Evolutionary conservation across 1,140 invertebrate species (phyloP).

Genomic region (Aphaenogaster ashmeadi): DNA sequence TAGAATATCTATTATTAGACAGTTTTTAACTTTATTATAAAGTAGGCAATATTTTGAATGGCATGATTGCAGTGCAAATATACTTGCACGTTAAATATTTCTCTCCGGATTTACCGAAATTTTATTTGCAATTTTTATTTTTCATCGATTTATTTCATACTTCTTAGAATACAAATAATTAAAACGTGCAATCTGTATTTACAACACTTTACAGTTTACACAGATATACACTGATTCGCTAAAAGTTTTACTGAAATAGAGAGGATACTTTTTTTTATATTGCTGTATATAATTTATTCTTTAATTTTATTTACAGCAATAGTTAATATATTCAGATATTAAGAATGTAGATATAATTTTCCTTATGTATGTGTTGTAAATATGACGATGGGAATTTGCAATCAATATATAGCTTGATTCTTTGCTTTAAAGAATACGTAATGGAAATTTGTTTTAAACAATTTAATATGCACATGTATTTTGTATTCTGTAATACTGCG

Average conservation of each 20-base stretch:
- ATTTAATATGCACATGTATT: background rate
- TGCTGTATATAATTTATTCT: conserved; percentile 41
- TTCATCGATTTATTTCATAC: background rate
- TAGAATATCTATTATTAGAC: conserved; percentile 51
- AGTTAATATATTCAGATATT: conserved; percentile 16
- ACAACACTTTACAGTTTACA: conserved; percentile 6
- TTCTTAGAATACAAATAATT: conserved; percentile 6
- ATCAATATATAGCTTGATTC: conserved; percentile 30
- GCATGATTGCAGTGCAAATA: conserved; percentile 21
- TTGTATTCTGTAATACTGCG: background rate
- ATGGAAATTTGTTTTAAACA: conserved; percentile 32
- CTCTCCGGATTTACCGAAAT: background rate
- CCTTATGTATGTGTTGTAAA: conserved; percentile 32
- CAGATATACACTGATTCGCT: conserved; percentile 17
- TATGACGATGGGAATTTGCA: conserved; percentile 41
- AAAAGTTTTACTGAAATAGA: conserved; percentile 6
- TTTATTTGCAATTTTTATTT: conserved; percentile 18
- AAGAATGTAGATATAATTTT: conserved; percentile 46
- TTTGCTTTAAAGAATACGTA: background rate
- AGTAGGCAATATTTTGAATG: conserved; percentile 14
- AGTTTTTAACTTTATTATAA: conserved; percentile 38
- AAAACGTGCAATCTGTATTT: conserved; percentile 48
- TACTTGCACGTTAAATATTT: conserved; percentile 16
- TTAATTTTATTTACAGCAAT: conserved; percentile 32
- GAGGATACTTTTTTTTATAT: conserved; percentile 27